A percentile compares a stretch with the other conserved stretches of the same genome.
phyloP scores from a whole-genome alignment of 1,140 invertebrate genomes.

The Stegodyphus mimosarum region DNA sequence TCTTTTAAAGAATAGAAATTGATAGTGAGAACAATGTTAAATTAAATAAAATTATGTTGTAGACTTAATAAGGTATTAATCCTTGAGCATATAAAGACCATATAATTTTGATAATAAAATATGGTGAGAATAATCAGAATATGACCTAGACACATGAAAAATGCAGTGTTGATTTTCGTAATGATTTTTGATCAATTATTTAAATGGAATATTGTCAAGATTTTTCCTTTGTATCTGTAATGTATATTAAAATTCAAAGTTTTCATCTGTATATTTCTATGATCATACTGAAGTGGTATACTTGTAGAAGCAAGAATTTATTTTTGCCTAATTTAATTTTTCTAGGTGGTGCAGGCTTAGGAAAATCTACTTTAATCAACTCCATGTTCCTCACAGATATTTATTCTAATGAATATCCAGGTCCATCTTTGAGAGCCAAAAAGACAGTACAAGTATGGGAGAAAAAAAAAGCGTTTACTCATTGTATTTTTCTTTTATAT shows the following conservation, averaged over 20 bases:
- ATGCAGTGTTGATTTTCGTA: neutral
- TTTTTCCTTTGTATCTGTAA: neutral
- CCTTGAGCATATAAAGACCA: too few species aligned
- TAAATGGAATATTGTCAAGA: neutral
- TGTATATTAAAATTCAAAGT: neutral
- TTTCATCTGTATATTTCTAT: neutral
- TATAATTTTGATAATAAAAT: too few species aligned
- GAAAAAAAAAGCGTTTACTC: too few species aligned
- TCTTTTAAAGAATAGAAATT: too few species aligned
- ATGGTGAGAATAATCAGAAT: too few species aligned
- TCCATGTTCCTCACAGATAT: constrained; percentile 99
- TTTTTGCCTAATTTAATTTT: constrained; percentile 59
- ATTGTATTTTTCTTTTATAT: too few species aligned
- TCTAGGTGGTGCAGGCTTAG: constrained; percentile 92
- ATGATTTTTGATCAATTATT: neutral
- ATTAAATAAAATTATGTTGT: too few species aligned
- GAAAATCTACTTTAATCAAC: constrained; percentile 98
- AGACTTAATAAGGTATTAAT: too few species aligned
- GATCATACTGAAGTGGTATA: neutral
- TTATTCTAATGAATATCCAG: constrained; percentile 89
- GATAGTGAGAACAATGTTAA: too few species aligned
- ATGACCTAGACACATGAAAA: neutral
- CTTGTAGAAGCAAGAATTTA: neutral
- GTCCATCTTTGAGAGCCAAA: constrained; percentile 84
- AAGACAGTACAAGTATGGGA: constrained; percentile 92